phyloP scores from a whole-genome alignment of 30 jellyfish, hydroid and myxozoan species.

The Aurelia aurita region DNA sequence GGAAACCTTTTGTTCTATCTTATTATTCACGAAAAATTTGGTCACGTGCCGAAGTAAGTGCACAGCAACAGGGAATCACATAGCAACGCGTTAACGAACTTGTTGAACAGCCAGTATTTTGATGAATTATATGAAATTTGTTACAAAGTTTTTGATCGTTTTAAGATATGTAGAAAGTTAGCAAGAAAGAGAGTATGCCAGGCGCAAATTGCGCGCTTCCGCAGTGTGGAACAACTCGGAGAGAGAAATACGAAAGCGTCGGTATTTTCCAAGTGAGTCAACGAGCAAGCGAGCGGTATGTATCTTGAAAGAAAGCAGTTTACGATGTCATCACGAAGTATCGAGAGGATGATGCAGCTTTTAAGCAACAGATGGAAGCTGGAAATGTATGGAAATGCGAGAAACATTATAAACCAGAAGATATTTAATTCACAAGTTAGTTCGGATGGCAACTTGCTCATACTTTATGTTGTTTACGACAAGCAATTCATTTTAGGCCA shows the following conservation, averaged over 20 bases:
- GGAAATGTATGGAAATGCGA: conserved; percentile 60
- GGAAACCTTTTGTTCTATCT: conserved; percentile 55
- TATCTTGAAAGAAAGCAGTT: conserved; percentile 41
- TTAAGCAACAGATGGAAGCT: conserved; percentile 27
- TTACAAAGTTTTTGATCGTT: not conserved
- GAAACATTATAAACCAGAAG: conserved; percentile 55
- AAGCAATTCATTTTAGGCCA: too few species aligned
- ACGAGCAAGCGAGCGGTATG: conserved; percentile 53
- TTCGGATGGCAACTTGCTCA: not conserved
- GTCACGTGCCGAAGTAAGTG: conserved; percentile 67
- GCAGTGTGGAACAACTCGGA: conserved; percentile 59
- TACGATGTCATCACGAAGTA: conserved; percentile 24
- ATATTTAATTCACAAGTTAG: conserved; percentile 60
- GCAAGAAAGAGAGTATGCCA: conserved; percentile 9
- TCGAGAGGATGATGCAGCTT: conserved; percentile 35
- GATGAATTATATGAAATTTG: too few species aligned
- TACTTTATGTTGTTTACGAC: too few species aligned
- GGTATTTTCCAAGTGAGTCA: conserved; percentile 41
- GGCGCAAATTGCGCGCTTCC: conserved; percentile 50
- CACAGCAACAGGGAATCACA: conserved; percentile 37
- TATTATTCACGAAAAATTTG: conserved; percentile 33
- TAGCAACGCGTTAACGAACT: conserved; percentile 18
- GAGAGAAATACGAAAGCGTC: conserved; percentile 41
- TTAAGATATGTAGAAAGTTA: not conserved
- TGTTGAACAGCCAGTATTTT: too few species aligned